Conservation (phyloP, 2,888 invertebrate genomes). For the Rutpela maculata region DNA sequence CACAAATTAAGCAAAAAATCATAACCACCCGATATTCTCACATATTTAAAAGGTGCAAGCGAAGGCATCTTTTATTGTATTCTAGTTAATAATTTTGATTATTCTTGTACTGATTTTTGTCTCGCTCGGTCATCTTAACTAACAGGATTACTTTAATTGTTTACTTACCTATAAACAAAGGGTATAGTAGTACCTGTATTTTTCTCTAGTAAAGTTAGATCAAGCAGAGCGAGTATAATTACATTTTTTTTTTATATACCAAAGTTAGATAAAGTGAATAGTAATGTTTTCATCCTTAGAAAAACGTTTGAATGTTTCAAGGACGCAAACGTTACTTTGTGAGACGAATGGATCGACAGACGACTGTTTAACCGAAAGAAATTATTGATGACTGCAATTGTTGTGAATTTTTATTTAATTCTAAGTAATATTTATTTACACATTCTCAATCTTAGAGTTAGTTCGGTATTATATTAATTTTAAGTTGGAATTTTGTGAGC, state of each 20-base stretch:
- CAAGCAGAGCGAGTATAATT: not conserved
- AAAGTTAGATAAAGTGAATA: conserved; percentile 9
- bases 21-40: conserved; percentile 8
- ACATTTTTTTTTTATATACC: conserved; percentile 21
- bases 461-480: conserved; percentile 30
- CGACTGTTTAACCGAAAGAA: conserved; percentile 25
- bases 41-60: not conserved
- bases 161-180: not conserved
- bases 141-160: not conserved
- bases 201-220: not conserved
- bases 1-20: not conserved
- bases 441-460: conserved; percentile 28
- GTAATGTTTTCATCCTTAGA: conserved; percentile 13
- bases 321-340: not conserved
- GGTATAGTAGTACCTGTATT: not conserved
- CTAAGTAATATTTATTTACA: conserved; percentile 37
- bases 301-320: not conserved
- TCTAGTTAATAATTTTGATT: conserved; percentile 3
- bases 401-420: conserved; percentile 41
- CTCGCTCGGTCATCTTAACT: not conserved
- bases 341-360: not conserved
- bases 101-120: not conserved
- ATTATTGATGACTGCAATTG: conserved; percentile 30
- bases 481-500: conserved; percentile 30
- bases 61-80: not conserved